Evolutionary conservation across 2,888 invertebrate species (phyloP).

Genomic region (Deroplatys truncata): DNA sequence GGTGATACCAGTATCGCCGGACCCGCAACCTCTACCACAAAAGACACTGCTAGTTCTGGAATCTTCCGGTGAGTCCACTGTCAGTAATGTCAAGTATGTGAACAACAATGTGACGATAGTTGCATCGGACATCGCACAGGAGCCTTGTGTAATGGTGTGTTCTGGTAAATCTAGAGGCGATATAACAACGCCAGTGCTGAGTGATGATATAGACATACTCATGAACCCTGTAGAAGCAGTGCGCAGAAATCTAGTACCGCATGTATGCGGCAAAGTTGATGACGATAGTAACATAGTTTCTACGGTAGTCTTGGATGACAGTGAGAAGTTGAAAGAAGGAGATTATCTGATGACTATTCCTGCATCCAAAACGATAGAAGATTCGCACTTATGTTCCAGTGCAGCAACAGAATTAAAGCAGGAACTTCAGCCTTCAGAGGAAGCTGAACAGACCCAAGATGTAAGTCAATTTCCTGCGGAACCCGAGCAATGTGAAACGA

Average conservation of each 20-base stretch:
- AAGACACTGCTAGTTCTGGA: conserved; percentile 8
- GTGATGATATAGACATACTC: conserved; percentile 36
- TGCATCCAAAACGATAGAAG: background rate
- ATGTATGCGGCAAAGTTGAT: conserved; percentile 63
- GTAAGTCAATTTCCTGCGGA: background rate
- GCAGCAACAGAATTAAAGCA: background rate
- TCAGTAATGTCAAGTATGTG: background rate
- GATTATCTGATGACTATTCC: background rate
- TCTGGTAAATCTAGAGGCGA: background rate
- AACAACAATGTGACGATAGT: background rate
- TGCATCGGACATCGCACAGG: background rate
- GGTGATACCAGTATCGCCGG: conserved; percentile 23
- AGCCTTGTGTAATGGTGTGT: background rate
- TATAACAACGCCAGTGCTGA: background rate
- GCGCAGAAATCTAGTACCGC: conserved; percentile 67
- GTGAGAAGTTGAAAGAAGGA: background rate
- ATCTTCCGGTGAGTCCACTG: background rate
- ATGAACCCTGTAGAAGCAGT: conserved; percentile 74
- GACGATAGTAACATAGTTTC: background rate
- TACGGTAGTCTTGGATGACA: background rate
- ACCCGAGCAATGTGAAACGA: background rate
- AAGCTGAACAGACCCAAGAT: background rate
- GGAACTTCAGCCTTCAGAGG: background rate
- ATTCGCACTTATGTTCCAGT: background rate
- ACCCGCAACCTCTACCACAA: background rate